Conservation (phyloP, 2,888 invertebrate species). For the Phengaris arion region DNA sequence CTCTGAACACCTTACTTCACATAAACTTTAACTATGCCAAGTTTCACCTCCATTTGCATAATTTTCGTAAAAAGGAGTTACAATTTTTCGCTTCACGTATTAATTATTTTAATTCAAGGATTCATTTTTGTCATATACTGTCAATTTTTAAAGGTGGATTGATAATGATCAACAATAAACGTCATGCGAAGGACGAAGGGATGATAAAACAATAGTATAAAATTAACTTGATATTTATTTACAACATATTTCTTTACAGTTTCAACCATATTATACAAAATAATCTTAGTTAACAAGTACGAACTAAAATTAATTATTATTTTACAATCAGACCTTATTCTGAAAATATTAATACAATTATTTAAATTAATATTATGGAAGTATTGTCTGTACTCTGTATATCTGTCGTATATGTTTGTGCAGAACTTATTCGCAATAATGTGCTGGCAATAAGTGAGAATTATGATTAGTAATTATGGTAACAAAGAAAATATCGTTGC, state of each 20-base stretch:
- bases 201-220: constrained; percentile 38
- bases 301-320: constrained; percentile 62
- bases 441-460: not conserved
- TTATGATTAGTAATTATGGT: constrained; percentile 55
- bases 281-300: constrained; percentile 74
- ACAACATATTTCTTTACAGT: constrained; percentile 77
- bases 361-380: constrained; percentile 24
- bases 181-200: not conserved
- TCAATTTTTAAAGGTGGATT: no score
- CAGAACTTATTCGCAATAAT: constrained; percentile 29
- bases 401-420: constrained; percentile 29
- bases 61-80: no score
- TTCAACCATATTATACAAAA: constrained; percentile 79
- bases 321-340: constrained; percentile 72
- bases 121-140: no score
- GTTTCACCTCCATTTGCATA: no score
- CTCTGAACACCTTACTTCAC: no score
- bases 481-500: constrained; percentile 52
- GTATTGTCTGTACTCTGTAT: constrained; percentile 29
- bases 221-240: constrained; percentile 77
- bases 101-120: no score
- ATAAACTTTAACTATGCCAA: no score
- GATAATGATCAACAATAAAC: no score
- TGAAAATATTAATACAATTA: constrained; percentile 39
- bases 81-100: no score